Evolutionary conservation across 2,888 invertebrate genomes (phyloP).

Genomic region (Eremobia ochroleuca): DNA sequence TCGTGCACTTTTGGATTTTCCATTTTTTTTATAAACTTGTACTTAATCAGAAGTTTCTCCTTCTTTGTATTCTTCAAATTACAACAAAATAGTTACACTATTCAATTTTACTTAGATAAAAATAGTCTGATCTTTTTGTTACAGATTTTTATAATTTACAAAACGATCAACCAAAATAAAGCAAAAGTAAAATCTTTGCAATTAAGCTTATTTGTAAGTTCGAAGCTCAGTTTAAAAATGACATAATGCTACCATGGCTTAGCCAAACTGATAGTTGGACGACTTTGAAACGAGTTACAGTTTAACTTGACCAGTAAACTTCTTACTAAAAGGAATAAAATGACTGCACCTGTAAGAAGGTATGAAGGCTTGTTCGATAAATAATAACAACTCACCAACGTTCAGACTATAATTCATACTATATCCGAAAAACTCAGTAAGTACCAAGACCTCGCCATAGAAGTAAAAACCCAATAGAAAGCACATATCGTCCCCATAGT

Average conservation of each 20-base stretch:
- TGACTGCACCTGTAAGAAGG: not conserved
- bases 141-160: slow-evolving; percentile 2
- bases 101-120: no score
- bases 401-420: no score
- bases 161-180: not conserved
- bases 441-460: no score
- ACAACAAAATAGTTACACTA: not conserved
- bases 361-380: not conserved
- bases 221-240: not conserved
- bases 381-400: not conserved
- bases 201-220: not conserved
- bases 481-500: no score
- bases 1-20: no score
- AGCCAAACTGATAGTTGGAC: not conserved
- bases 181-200: not conserved
- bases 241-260: not conserved
- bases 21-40: no score
- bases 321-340: not conserved
- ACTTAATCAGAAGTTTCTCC: not conserved
- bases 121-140: not conserved
- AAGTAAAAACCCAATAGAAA: no score
- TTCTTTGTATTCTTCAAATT: not conserved
- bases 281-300: not conserved
- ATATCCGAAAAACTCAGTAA: no score
- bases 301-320: not conserved